Base-by-base conservation (phyloP, 1,140 invertebrate genomes). In the Drusus annulatus region DNA sequence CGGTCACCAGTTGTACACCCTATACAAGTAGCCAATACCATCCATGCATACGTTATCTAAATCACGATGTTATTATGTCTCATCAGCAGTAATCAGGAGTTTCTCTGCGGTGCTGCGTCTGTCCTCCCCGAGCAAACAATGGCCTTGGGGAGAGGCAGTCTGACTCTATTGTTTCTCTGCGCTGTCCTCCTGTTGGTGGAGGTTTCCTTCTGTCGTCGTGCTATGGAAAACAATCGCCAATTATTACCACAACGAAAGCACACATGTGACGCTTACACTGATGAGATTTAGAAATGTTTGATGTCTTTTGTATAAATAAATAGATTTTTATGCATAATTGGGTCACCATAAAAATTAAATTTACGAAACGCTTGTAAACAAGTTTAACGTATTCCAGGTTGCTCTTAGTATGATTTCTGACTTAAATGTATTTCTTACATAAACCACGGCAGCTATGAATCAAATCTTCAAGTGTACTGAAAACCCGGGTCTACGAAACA, bases 101-200 rank as follows among this genome's bases (percentile, higher is more conserved):
- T 52, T 50, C 50, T 51, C 36, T 21, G 68, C 3, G 45, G 21
- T 1, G 10, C 17, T 52, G 19, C 50, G 19, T 21, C 45, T n/a
- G 23, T 71, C 50, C 17, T 15, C 68, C 10, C 45, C 51, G 45
- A 69, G 2, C 19, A 52, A 51, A 71, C 68, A 71, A 71, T 71
- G 17, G 50, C 25, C 19, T 15, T 21, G 8, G 31, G 23, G 23
- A 21, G 45, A 71, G 50, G 62, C 16, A 28, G 23, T 52, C 68
- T 10, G 50, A 71, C 19, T 23, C 36, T 23, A 71, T 71, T 71
- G 68, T 71, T 52, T 21, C 68, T 10, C 6, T 1, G n/a, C 62
- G 28, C 25, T 65, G 15, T 65, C 36, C 28, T 21, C 68, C 68
- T 52, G 21, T 71, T 71, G 25, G 68, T 16, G 50, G 63, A 36